phyloP scores from a whole-genome alignment of 2,888 invertebrate species.

The Orgyia antiqua region DNA sequence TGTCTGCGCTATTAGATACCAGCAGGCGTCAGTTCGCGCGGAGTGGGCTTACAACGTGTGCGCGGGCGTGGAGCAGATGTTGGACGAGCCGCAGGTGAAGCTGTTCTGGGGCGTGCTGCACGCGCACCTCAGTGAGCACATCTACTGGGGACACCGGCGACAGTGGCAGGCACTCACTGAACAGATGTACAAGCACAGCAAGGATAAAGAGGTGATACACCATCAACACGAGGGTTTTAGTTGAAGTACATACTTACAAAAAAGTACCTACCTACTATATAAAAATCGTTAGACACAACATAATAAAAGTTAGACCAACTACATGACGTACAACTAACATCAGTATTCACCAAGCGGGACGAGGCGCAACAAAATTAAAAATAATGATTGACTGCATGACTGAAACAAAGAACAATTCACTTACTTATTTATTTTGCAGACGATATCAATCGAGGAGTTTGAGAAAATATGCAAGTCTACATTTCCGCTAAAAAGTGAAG shows the following conservation, averaged over 20 bases:
- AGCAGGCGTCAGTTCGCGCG: conserved; percentile 64
- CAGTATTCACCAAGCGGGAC: no score
- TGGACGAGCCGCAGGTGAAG: conserved; percentile 66
- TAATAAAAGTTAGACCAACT: no score
- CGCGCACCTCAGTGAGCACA: conserved; percentile 55
- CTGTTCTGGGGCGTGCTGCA: conserved; percentile 68
- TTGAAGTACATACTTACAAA: no score
- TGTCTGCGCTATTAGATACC: conserved; percentile 45
- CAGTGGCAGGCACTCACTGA: conserved; percentile 53
- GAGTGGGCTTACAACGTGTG: conserved; percentile 75
- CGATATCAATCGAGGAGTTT: conserved; percentile 59
- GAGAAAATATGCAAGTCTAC: conserved; percentile 53
- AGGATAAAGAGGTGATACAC: conserved; percentile 54
- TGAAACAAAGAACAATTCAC: no score
- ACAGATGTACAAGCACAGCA: conserved; percentile 38
- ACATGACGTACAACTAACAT: no score
- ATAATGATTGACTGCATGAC: no score
- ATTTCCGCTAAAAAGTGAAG: conserved; percentile 70
- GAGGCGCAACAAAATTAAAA: no score
- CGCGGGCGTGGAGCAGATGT: conserved; percentile 65
- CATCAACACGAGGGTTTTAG: no score
- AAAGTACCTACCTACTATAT: no score
- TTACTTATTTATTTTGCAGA: conserved; percentile 39
- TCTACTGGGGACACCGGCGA: conserved; percentile 57
- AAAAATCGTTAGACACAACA: no score